A percentile compares a stretch with the other conserved stretches of the same genome.
Evolutionary conservation across 2,797 vertebrate species (phyloP).

Genomic region (Rhynchonycteris naso): DNA sequence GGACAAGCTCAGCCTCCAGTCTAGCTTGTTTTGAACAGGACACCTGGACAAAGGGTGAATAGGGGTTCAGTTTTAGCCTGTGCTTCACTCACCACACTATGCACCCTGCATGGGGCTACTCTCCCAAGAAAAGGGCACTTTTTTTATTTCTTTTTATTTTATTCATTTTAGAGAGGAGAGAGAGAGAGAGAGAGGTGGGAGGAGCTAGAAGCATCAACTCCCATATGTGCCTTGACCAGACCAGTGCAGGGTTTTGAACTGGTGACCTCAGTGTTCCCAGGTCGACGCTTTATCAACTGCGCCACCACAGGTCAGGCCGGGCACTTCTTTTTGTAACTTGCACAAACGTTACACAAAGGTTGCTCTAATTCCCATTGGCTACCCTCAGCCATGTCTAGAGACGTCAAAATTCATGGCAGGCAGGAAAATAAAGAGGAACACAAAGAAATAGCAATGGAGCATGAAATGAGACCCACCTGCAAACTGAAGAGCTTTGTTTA

Average conservation of each 20-base stretch:
- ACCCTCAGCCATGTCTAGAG: not conserved
- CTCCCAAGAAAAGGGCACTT: not conserved
- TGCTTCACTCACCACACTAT: not conserved
- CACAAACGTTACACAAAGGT: not conserved
- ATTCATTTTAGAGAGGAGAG: too few relatives aligned
- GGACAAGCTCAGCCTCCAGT: not conserved
- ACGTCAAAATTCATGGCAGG: not conserved
- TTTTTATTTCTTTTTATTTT: too few relatives aligned
- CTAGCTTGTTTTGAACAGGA: not conserved
- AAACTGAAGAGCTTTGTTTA: not conserved
- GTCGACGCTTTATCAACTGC: too few relatives aligned
- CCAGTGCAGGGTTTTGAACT: too few relatives aligned
- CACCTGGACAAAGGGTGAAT: not conserved
- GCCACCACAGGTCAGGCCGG: too few relatives aligned
- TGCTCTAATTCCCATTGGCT: not conserved
- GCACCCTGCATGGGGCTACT: not conserved
- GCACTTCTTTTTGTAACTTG: not conserved
- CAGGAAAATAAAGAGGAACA: not conserved
- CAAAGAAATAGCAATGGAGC: not conserved
- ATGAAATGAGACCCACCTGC: not conserved
- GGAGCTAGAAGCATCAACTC: too few relatives aligned
- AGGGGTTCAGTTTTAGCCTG: not conserved
- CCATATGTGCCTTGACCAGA: too few relatives aligned
- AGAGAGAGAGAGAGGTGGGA: too few relatives aligned
- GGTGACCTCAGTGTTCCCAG: too few relatives aligned